Evolutionary conservation across 2,113 vertebrate species (phyloP).

Genomic region (Macrotus californicus): DNA sequence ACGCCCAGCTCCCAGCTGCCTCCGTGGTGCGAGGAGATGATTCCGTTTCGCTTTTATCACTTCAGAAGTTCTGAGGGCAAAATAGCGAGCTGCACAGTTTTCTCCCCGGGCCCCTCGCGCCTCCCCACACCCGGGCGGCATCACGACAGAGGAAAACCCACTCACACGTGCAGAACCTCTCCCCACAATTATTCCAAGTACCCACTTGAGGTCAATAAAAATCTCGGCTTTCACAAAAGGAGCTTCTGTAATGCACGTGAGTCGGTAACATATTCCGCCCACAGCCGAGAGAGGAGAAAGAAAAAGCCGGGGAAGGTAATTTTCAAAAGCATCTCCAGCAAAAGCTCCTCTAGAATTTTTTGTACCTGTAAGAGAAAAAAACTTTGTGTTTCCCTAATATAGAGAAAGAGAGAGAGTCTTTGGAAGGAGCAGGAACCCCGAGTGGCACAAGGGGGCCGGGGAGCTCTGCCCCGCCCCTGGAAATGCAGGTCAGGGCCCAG

Average conservation of each 20-base stretch:
- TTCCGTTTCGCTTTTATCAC: background rate
- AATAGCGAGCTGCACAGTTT: rapidly evolving
- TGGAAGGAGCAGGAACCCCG: background rate
- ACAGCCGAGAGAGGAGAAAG: background rate
- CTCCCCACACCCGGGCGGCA: background rate
- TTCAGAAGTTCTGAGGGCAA: background rate
- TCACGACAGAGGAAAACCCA: background rate
- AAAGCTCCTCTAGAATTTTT: background rate
- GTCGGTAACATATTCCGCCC: too few species aligned
- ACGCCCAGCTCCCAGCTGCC: background rate
- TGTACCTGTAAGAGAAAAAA: background rate
- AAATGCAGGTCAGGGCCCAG: rapidly evolving
- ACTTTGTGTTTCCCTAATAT: background rate
- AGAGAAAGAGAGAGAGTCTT: background rate
- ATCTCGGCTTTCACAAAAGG: background rate
- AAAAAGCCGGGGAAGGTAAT: background rate
- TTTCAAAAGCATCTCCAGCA: background rate
- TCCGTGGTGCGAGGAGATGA: rapidly evolving
- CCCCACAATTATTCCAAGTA: background rate
- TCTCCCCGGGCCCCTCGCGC: background rate
- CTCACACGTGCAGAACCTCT: background rate
- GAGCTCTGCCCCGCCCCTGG: rapidly evolving
- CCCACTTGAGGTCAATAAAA: background rate
- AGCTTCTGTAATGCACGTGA: background rate
- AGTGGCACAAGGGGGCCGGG: rapidly evolving